phyloP scores from a whole-genome alignment of 2,113 vertebrate genomes.

The Cyanoramphus novaezelandiae region DNA sequence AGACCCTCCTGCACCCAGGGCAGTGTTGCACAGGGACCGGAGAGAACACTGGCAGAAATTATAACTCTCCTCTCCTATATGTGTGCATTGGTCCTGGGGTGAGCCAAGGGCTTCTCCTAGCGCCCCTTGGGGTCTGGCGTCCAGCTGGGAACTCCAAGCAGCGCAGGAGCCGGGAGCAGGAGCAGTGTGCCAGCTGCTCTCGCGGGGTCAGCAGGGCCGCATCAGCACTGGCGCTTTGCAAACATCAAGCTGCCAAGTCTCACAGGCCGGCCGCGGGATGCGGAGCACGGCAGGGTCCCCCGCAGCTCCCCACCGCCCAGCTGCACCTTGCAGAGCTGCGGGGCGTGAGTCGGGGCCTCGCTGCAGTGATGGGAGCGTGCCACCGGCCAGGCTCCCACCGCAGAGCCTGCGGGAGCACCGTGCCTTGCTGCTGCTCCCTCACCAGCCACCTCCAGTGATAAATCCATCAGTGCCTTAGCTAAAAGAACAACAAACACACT shows the following conservation, averaged over 20 bases:
- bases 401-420: fast-evolving
- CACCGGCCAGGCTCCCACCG: background rate
- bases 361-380: background rate
- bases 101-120: background rate
- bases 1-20: background rate
- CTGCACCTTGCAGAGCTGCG: background rate
- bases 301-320: fast-evolving
- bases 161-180: background rate
- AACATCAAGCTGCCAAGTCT: background rate
- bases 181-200: background rate
- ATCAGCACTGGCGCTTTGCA: background rate
- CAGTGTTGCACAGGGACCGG: background rate
- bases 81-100: background rate
- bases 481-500: background rate
- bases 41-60: background rate
- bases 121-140: background rate
- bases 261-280: background rate
- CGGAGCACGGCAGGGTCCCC: fast-evolving
- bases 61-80: background rate
- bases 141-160: background rate
- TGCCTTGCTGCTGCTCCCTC: background rate
- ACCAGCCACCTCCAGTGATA: background rate
- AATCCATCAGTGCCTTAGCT: background rate
- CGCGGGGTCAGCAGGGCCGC: background rate
- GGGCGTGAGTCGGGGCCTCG: fast-evolving